phyloP scores from a whole-genome alignment of 2,888 invertebrate genomes.

The Lamproptera curius region DNA sequence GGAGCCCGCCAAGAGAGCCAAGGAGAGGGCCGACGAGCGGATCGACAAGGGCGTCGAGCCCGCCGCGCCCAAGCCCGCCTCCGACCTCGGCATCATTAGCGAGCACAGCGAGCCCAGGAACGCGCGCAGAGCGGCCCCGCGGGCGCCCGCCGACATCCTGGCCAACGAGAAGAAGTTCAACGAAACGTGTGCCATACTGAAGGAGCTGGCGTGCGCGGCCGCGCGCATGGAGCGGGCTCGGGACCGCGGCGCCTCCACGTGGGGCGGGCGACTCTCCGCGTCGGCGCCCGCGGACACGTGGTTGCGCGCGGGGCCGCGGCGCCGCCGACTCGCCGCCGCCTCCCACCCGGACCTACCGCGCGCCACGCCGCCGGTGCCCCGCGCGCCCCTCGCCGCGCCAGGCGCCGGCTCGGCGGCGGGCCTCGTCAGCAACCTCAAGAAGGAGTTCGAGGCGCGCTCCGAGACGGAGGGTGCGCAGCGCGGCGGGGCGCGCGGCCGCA shows the following conservation, averaged over 20 bases:
- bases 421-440: constrained; percentile 90
- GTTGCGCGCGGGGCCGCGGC: constrained; percentile 61
- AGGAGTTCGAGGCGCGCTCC: constrained; percentile 88
- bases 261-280: constrained; percentile 75
- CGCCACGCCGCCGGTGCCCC: constrained; percentile 38
- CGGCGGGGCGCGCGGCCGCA: constrained; percentile 34
- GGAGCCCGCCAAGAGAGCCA: constrained; percentile 44
- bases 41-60: constrained; percentile 27
- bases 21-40: constrained; percentile 48
- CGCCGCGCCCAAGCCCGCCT: constrained; percentile 33
- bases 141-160: constrained; percentile 42
- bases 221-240: constrained; percentile 57
- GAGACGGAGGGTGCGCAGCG: constrained; percentile 41
- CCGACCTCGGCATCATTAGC: constrained; percentile 59
- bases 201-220: constrained; percentile 69
- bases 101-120: constrained; percentile 48
- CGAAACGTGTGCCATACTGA: constrained; percentile 80
- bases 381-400: constrained; percentile 42
- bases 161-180: constrained; percentile 67
- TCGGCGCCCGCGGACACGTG: constrained; percentile 81
- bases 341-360: constrained; percentile 65
- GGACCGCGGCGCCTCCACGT: constrained; percentile 55
- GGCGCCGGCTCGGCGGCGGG: constrained; percentile 71
- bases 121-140: constrained; percentile 34
- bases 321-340: constrained; percentile 58